These are phyloP conservation scores for Pandemis heparana DNA, from an alignment of 2,888 invertebrate species.

Conservation along the genomic window DNA sequence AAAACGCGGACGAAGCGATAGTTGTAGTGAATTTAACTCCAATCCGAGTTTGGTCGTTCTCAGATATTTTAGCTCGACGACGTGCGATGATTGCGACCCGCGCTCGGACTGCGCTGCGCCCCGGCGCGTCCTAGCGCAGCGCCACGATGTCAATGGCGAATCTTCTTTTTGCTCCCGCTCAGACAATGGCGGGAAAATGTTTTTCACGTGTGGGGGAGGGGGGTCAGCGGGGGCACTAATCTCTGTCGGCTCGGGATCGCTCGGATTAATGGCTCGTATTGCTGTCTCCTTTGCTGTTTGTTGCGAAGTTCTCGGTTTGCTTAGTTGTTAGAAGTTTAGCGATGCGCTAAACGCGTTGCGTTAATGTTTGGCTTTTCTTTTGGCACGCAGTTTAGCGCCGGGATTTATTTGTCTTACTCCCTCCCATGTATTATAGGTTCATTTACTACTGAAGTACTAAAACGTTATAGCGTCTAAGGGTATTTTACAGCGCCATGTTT, in stretches of 20 bases:
- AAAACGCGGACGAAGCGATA: too few species aligned
- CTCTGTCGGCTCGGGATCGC: constrained; percentile 74
- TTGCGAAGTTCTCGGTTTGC: constrained; percentile 70
- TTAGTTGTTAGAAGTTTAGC: constrained; percentile 70
- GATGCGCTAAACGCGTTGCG: constrained; percentile 59
- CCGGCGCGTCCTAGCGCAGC: constrained; percentile 49
- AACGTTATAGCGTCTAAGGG: background rate
- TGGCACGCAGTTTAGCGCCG: constrained; percentile 42
- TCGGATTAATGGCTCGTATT: constrained; percentile 82
- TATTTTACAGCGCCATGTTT: background rate
- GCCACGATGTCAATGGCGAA: constrained; percentile 76
- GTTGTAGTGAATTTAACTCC: too few species aligned
- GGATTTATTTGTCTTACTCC: constrained; percentile 19
- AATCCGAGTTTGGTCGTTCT: background rate
- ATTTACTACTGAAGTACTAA: background rate
- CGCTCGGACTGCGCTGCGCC: constrained; percentile 45
- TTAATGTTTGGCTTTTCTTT: constrained; percentile 53
- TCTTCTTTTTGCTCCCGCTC: constrained; percentile 75
- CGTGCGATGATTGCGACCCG: background rate
- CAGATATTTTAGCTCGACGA: background rate
- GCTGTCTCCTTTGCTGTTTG: constrained; percentile 80
- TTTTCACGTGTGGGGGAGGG: constrained; percentile 74
- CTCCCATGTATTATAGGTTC: background rate
- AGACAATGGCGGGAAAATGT: constrained; percentile 82
- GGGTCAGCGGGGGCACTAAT: constrained; percentile 79